Conservation (phyloP, 2,797 vertebrate genomes). For the Tinamus major region DNA sequence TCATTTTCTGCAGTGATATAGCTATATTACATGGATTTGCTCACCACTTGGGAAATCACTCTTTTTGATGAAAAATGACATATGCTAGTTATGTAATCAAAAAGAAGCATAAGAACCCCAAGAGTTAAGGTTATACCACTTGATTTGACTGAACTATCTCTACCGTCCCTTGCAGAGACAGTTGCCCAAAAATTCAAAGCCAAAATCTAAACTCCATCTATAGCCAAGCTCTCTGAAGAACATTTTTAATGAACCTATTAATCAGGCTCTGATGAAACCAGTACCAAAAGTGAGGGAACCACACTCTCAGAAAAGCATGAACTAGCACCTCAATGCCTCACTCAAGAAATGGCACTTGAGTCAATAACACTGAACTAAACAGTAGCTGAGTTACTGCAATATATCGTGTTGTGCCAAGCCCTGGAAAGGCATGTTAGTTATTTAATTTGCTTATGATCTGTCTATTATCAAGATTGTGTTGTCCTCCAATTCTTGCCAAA, state of each 20-base stretch:
- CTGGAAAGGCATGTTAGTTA: neutral
- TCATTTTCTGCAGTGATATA: neutral
- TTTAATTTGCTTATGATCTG: neutral
- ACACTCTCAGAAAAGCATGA: neutral
- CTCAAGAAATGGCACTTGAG: neutral
- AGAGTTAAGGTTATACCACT: neutral
- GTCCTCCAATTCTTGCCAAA: neutral
- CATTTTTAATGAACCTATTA: neutral
- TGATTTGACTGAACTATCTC: neutral
- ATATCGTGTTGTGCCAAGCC: neutral
- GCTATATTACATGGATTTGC: neutral
- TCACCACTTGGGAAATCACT: neutral
- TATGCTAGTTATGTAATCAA: neutral
- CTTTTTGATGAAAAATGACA: neutral
- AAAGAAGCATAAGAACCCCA: neutral
- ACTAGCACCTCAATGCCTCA: neutral
- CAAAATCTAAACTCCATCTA: neutral
- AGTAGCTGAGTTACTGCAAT: neutral
- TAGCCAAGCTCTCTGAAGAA: neutral
- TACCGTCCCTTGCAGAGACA: neutral
- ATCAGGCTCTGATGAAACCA: neutral
- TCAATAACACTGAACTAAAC: neutral
- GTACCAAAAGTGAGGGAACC: neutral
- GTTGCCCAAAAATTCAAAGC: neutral
- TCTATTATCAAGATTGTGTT: neutral